These are phyloP conservation scores for Xylocampa areola DNA, from an alignment of 2,888 invertebrate species.

Conservation along the genomic window DNA sequence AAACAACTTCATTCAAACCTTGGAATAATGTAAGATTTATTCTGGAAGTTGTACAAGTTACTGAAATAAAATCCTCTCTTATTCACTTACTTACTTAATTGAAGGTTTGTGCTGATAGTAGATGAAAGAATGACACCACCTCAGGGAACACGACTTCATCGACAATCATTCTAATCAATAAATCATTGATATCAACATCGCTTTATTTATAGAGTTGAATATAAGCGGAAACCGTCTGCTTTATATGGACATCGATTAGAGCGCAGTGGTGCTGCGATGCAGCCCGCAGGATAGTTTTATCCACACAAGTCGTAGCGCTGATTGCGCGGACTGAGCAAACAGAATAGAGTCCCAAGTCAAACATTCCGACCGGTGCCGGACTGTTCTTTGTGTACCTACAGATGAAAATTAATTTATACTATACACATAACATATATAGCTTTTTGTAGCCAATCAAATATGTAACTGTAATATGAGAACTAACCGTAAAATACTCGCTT, in stretches of 20 bases:
- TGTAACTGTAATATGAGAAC: slow-evolving; percentile 31
- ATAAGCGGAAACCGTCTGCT: not conserved
- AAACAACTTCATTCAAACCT: too few species aligned
- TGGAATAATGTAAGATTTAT: too few species aligned
- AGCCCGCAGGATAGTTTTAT: slow-evolving; percentile 51
- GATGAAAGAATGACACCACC: not conserved
- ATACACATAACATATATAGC: slow-evolving; percentile 37
- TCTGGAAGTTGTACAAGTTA: too few species aligned
- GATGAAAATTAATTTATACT: slow-evolving; percentile 61
- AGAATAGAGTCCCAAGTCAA: slow-evolving; percentile 73
- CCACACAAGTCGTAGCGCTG: slow-evolving; percentile 63
- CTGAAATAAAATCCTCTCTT: too few species aligned
- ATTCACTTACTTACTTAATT: not conserved
- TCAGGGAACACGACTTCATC: not conserved
- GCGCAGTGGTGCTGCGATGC: slow-evolving; percentile 35
- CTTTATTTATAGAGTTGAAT: slow-evolving; percentile 1
- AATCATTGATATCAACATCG: not conserved
- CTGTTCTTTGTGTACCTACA: slow-evolving; percentile 56
- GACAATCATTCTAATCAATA: too few species aligned
- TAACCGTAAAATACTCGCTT: slow-evolving; percentile 26
- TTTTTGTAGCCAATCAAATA: slow-evolving; percentile 51
- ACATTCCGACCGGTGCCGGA: slow-evolving; percentile 56
- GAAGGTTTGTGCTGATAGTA: not conserved
- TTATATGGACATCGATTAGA: slow-evolving; percentile 35
- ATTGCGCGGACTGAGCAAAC: slow-evolving; percentile 78